Evolutionary conservation across 1,140 invertebrate species (phyloP).

Genomic region (Drosophila bifasciata): DNA sequence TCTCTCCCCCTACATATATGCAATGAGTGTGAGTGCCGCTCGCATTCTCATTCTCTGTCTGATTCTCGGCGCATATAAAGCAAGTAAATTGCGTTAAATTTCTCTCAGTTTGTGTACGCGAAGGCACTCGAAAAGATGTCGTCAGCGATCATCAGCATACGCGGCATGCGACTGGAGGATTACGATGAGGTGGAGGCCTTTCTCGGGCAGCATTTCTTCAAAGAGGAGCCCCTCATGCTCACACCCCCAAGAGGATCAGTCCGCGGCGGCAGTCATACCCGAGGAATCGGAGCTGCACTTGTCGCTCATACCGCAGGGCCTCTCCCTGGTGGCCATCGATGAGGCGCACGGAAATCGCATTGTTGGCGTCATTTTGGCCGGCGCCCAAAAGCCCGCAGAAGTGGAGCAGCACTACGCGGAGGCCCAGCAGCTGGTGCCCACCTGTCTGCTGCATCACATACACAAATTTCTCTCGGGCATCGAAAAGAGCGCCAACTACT

Average conservation of each 20-base stretch:
- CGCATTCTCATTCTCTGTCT: too few species aligned
- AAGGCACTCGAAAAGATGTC: slow-evolving; percentile 21
- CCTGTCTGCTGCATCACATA: slow-evolving; percentile 45
- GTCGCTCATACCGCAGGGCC: slow-evolving; percentile 34
- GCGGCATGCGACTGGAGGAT: slow-evolving; percentile 29
- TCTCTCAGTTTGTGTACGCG: slow-evolving; percentile 35
- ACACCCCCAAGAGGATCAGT: slow-evolving; percentile 44
- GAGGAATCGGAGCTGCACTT: slow-evolving; percentile 31
- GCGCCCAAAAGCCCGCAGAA: slow-evolving; percentile 34
- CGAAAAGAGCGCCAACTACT: slow-evolving; percentile 49
- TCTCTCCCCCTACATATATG: too few species aligned
- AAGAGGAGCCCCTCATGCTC: slow-evolving; percentile 54
- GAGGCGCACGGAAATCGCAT: slow-evolving; percentile 24
- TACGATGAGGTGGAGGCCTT: slow-evolving; percentile 41
- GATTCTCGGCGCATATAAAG: slow-evolving; percentile 30
- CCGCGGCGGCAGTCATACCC: slow-evolving; percentile 3
- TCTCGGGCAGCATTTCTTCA: slow-evolving; percentile 50
- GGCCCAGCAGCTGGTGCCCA: slow-evolving; percentile 12
- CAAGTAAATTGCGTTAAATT: slow-evolving; percentile 40
- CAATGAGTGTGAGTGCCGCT: too few species aligned
- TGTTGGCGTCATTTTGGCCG: slow-evolving; percentile 48
- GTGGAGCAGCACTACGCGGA: slow-evolving; percentile 50
- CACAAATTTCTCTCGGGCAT: slow-evolving; percentile 48
- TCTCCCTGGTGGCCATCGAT: slow-evolving; percentile 58
- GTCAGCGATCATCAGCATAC: slow-evolving; percentile 35